Conservation (phyloP, 2,888 invertebrate genomes). For the Deilephila elpenor region DNA sequence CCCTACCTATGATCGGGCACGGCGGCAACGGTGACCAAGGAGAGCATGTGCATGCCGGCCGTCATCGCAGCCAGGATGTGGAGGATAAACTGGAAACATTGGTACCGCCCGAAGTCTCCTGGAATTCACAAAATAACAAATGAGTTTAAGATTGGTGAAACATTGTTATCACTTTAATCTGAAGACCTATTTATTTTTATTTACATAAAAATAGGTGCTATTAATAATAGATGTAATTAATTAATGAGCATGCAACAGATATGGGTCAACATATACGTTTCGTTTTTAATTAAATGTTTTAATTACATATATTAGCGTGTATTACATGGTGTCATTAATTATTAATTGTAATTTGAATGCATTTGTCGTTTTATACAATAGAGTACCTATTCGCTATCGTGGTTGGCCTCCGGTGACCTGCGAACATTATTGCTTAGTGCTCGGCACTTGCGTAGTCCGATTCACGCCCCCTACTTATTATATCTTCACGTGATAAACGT, state of each 20-base stretch:
- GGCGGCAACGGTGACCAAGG: constrained; percentile 91
- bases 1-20: constrained; percentile 88
- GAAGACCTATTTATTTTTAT: no score
- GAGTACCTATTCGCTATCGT: constrained; percentile 41
- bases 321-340: constrained; percentile 6
- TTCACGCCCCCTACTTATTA: constrained; percentile 40
- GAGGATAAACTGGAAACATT: constrained; percentile 90
- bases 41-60: constrained; percentile 93
- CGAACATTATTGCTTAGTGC: constrained; percentile 34
- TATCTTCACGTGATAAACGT: constrained; percentile 39
- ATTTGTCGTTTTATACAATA: constrained; percentile 47
- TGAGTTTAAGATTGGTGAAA: not conserved
- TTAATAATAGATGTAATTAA: no score
- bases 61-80: constrained; percentile 91
- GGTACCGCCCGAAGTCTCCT: constrained; percentile 94
- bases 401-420: constrained; percentile 47
- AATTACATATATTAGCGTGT: not conserved
- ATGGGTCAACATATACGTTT: no score
- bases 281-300: not conserved
- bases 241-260: no score
- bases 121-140: constrained; percentile 51
- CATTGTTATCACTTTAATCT: not conserved
- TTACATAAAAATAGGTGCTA: no score
- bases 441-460: constrained; percentile 12
- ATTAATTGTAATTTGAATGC: constrained; percentile 29